Evolutionary conservation across 2,888 invertebrate species (phyloP).

Genomic region (Lithophane leautieri): DNA sequence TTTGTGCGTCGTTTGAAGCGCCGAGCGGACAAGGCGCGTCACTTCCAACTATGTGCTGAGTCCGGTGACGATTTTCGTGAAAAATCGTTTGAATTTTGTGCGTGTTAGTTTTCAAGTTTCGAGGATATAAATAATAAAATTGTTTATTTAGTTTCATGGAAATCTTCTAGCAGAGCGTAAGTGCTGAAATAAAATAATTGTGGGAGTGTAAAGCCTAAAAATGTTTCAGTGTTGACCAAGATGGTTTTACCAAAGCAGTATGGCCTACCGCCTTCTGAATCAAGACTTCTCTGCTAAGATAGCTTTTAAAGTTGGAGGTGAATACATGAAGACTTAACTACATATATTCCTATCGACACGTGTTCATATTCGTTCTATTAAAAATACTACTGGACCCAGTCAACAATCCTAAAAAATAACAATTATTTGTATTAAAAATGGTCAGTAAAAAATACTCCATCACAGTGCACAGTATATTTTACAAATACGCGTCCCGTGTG

Average conservation of each 20-base stretch:
- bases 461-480: conserved; percentile 34
- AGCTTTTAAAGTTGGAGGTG: neutral
- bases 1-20: conserved; percentile 87
- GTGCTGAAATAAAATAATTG: neutral
- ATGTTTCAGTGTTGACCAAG: neutral
- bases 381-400: neutral
- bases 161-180: neutral
- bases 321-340: neutral
- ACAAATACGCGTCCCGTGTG: conserved; percentile 64
- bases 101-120: no score
- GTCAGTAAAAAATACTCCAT: neutral
- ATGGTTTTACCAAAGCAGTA: neutral
- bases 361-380: neutral
- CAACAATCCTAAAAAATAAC: no score
- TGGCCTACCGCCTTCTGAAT: neutral
- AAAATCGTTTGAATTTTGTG: neutral
- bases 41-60: conserved; percentile 44
- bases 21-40: conserved; percentile 74
- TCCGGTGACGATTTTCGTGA: neutral
- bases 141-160: neutral
- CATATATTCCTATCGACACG: neutral
- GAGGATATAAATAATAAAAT: neutral
- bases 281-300: no score
- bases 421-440: neutral
- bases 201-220: neutral